These are phyloP conservation scores for Cotesia typhae DNA, from an alignment of 1,140 invertebrate species.

Conservation along the genomic window DNA sequence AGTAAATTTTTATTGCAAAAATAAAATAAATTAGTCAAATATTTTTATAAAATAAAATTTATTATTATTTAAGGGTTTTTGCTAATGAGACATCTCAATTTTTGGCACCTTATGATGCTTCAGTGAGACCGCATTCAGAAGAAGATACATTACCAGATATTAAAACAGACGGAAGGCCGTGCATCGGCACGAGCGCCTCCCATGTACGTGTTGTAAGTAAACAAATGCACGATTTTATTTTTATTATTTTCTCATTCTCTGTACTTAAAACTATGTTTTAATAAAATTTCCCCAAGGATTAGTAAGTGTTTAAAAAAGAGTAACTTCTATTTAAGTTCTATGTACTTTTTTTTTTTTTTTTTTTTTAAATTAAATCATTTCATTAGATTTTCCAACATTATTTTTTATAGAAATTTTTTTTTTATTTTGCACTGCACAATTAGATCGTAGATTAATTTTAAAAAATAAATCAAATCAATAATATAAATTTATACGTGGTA, in stretches of 20 bases:
- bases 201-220: slow-evolving; percentile 68
- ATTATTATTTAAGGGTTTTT: slow-evolving; percentile 68
- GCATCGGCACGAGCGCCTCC: slow-evolving; percentile 59
- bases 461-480: background rate
- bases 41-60: background rate
- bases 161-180: slow-evolving; percentile 56
- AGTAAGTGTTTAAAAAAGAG: background rate
- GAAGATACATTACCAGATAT: slow-evolving; percentile 58
- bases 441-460: background rate
- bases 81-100: slow-evolving; percentile 80
- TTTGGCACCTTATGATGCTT: slow-evolving; percentile 77
- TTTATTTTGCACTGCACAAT: slow-evolving; percentile 13
- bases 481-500: slow-evolving; percentile 23
- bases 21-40: background rate
- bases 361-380: slow-evolving; percentile 26
- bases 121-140: slow-evolving; percentile 67
- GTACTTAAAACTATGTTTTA: background rate
- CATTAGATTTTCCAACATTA: slow-evolving; percentile 32
- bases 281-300: slow-evolving; percentile 6
- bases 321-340: slow-evolving; percentile 1
- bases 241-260: slow-evolving; percentile 39
- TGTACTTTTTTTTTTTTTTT: slow-evolving; percentile 1
- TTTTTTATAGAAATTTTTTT: slow-evolving; percentile 25
- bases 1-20: slow-evolving; percentile 30
- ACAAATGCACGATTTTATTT: slow-evolving; percentile 61